Conservation (phyloP, 2,797 vertebrate genomes). For the Channa striata region DNA sequence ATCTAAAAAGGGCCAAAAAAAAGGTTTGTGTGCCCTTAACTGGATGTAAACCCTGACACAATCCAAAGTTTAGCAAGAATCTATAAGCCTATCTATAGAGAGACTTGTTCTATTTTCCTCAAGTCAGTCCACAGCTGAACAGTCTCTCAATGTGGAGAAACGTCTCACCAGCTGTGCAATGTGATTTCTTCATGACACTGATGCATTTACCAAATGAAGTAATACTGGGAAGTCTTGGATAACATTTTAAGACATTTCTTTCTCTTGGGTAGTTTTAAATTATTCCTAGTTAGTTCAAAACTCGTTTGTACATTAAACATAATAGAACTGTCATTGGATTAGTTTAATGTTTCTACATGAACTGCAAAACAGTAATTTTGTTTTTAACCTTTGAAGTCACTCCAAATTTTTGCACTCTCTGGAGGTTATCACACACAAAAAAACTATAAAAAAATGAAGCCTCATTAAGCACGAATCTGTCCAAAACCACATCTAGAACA, state of each 20-base stretch:
- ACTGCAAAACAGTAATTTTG: background rate
- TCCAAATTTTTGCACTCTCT: background rate
- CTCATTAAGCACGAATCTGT: background rate
- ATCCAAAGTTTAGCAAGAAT: constrained; percentile 13
- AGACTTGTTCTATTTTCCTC: constrained; percentile 1
- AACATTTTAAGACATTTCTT: constrained; percentile 4
- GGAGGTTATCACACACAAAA: background rate
- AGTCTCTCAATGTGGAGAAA: constrained; percentile 10
- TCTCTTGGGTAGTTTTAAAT: constrained; percentile 13
- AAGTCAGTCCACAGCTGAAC: constrained; percentile 11
- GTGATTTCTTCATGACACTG: constrained; percentile 20
- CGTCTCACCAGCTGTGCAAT: constrained; percentile 36
- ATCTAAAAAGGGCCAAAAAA: background rate
- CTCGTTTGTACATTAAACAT: background rate
- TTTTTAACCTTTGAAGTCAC: background rate
- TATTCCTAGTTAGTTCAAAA: background rate
- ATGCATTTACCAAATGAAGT: constrained; percentile 38
- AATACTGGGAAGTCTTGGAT: constrained; percentile 12
- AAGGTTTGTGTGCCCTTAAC: background rate
- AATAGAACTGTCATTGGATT: background rate
- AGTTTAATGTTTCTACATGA: background rate
- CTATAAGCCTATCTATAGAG: background rate
- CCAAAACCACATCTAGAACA: background rate
- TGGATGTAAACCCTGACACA: background rate
- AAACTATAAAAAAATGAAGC: background rate